Conservation (phyloP, 1,140 invertebrate species). For the Ylistrum balloti region DNA sequence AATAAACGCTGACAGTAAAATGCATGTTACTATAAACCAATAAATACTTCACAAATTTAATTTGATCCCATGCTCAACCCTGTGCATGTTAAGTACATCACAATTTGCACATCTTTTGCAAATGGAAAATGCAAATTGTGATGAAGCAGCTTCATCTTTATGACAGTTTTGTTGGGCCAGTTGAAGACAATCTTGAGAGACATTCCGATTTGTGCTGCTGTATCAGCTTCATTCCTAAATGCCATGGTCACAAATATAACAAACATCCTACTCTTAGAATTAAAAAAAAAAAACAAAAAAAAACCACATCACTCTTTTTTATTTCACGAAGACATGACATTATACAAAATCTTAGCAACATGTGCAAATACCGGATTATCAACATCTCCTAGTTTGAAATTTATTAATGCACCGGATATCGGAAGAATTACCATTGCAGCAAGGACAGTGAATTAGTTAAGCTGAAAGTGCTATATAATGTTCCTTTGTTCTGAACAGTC, state of each 20-base stretch:
- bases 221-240: background rate
- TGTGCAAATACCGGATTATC: background rate
- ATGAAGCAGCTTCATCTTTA: background rate
- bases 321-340: background rate
- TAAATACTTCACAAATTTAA: slow-evolving; percentile 64
- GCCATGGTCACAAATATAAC: background rate
- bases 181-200: background rate
- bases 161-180: slow-evolving; percentile 9
- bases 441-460: background rate
- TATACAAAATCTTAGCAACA: background rate
- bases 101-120: slow-evolving; percentile 56
- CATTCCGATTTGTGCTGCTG: background rate
- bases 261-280: background rate
- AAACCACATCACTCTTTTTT: background rate
- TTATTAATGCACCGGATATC: slow-evolving; percentile 27
- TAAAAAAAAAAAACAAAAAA: background rate
- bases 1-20: slow-evolving; percentile 56
- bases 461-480: background rate
- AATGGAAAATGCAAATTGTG: slow-evolving; percentile 41
- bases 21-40: slow-evolving; percentile 56
- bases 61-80: slow-evolving; percentile 56
- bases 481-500: background rate
- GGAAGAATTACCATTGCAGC: slow-evolving; percentile 3
- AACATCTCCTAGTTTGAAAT: background rate
- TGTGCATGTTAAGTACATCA: slow-evolving; percentile 56